A percentile compares a stretch with the other conserved stretches of the same genome.
Conservation (phyloP, 1,140 invertebrate species). For the Drosophila pallidifrons region DNA sequence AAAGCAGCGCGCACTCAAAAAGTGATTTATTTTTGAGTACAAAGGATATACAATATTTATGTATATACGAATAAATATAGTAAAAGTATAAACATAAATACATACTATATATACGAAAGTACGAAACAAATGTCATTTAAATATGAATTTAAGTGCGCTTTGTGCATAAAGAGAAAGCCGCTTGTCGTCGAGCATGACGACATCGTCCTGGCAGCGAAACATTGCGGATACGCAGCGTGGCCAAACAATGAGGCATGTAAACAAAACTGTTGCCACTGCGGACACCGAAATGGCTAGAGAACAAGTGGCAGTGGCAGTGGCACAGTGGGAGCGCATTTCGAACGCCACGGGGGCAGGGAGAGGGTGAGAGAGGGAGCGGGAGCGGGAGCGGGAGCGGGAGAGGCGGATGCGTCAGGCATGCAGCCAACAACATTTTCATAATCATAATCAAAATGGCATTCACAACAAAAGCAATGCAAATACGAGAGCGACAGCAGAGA, state of each 20-base stretch:
- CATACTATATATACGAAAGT: neutral
- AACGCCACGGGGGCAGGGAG: too few species aligned
- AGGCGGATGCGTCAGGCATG: constrained; percentile 30
- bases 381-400: neutral
- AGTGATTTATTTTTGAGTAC: constrained; percentile 12
- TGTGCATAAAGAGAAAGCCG: constrained; percentile 44
- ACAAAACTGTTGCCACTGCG: constrained; percentile 65
- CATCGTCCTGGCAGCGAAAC: constrained; percentile 51
- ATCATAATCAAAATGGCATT: constrained; percentile 83
- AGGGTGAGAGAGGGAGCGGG: too few species aligned
- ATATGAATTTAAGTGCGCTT: constrained; percentile 76
- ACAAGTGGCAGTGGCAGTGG: constrained; percentile 3
- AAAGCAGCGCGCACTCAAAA: constrained; percentile 40
- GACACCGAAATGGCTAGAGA: constrained; percentile 15
- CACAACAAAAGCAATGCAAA: constrained; percentile 82
- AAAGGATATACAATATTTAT: constrained; percentile 42
- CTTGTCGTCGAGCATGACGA: constrained; percentile 43
- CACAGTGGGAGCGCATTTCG: neutral
- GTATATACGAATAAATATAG: constrained; percentile 34
- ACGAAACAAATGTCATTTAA: constrained; percentile 76
- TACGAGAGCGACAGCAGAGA: constrained; percentile 53
- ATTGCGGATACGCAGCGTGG: constrained; percentile 66
- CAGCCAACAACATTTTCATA: constrained; percentile 77
- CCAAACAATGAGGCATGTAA: constrained; percentile 81
- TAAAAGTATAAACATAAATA: neutral